phyloP scores from a whole-genome alignment of 2,888 invertebrate species.

The Polylopha cassiicola region DNA sequence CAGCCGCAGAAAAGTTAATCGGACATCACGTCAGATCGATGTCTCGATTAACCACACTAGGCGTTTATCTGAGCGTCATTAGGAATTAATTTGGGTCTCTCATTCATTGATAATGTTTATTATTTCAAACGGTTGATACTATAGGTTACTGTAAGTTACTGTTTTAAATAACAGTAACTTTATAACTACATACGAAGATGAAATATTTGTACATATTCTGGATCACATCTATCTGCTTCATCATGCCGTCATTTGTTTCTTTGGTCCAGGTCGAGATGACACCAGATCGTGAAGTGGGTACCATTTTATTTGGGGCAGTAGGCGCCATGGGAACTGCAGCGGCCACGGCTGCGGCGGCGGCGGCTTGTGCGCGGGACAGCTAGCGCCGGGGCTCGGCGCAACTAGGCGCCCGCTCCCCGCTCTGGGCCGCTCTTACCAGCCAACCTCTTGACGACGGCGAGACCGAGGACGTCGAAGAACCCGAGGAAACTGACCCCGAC shows the following conservation, averaged over 20 bases:
- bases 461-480: constrained; percentile 42
- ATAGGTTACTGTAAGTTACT: too few species aligned
- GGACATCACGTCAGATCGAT: constrained; percentile 9
- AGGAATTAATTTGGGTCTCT: not conserved
- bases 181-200: too few species aligned
- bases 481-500: constrained; percentile 24
- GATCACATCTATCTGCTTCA: too few species aligned
- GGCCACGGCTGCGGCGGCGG: constrained; percentile 37
- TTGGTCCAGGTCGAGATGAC: constrained; percentile 70
- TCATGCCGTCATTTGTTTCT: not conserved
- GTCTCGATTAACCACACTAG: constrained; percentile 17
- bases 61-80: constrained; percentile 3
- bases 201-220: too few species aligned
- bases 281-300: constrained; percentile 70
- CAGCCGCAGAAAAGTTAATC: constrained; percentile 12
- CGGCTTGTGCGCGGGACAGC: constrained; percentile 74
- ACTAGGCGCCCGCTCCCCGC: constrained; percentile 79
- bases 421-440: constrained; percentile 89
- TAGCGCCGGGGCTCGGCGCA: constrained; percentile 72
- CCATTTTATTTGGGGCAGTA: constrained; percentile 57
- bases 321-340: constrained; percentile 60
- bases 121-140: too few species aligned
- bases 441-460: constrained; percentile 73
- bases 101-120: too few species aligned
- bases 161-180: too few species aligned